Conservation (phyloP, 2,888 invertebrate genomes). For the Andrena camellia region DNA sequence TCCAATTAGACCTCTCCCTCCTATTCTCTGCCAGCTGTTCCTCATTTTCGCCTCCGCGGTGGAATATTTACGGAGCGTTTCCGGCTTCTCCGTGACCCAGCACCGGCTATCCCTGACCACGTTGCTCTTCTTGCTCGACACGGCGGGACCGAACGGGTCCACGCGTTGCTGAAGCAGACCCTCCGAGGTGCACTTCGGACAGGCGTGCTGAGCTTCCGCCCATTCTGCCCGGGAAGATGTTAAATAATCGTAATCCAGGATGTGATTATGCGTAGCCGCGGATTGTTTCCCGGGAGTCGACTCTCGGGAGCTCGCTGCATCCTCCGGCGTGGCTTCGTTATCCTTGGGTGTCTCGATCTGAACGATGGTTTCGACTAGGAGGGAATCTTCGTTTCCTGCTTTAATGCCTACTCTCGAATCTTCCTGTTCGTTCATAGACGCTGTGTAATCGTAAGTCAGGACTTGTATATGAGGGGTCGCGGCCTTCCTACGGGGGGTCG, state of each 20-base stretch:
- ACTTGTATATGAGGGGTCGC: background rate
- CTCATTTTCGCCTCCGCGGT: constrained; percentile 58
- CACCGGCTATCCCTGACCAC: constrained; percentile 10
- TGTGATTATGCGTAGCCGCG: constrained; percentile 66
- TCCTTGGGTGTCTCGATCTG: constrained; percentile 18
- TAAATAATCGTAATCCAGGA: constrained; percentile 71
- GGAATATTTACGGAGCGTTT: constrained; percentile 44
- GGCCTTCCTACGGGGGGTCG: background rate
- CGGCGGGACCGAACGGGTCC: constrained; percentile 73
- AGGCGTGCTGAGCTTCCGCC: constrained; percentile 68
- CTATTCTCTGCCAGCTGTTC: constrained; percentile 63
- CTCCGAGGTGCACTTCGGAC: constrained; percentile 77
- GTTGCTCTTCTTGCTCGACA: constrained; percentile 23
- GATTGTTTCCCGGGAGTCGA: constrained; percentile 3
- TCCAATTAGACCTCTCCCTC: constrained; percentile 73
- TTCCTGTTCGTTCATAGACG: background rate
- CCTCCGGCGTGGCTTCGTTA: background rate
- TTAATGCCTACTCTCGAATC: background rate
- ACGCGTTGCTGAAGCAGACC: constrained; percentile 70
- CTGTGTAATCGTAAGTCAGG: background rate
- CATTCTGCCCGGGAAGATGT: constrained; percentile 21
- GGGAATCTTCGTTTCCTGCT: background rate
- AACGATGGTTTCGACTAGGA: constrained; percentile 19
- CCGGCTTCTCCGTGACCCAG: constrained; percentile 13
- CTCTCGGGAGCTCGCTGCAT: background rate